Percentiles rank a stretch among this genome's conserved stretches.
Conservation (phyloP, 2,113 vertebrate species). For the Sapayoa aenigma region DNA sequence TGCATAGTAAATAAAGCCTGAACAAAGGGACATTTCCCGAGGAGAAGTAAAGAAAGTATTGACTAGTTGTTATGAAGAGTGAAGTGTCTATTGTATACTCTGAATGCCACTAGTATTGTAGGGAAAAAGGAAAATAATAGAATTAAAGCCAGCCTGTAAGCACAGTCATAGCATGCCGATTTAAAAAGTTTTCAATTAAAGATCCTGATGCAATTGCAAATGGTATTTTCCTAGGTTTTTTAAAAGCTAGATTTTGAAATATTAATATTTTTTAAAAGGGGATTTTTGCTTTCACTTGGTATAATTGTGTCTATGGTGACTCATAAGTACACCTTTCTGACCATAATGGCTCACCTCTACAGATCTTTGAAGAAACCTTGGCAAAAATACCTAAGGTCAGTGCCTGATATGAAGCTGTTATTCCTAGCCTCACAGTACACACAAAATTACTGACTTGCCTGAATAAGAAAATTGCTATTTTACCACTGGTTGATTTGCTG, state of each 20-base stretch:
- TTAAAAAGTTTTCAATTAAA: neutral
- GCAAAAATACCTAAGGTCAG: neutral
- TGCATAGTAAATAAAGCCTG: slow-evolving; percentile 28
- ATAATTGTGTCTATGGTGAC: neutral
- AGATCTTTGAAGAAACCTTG: neutral
- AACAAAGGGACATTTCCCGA: slow-evolving; percentile 5
- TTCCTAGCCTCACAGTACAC: neutral
- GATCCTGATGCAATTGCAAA: neutral
- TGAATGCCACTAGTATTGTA: neutral
- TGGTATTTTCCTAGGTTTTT: neutral
- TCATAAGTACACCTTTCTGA: neutral
- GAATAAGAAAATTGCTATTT: slow-evolving; percentile 39
- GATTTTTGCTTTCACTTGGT: neutral
- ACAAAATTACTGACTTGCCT: neutral
- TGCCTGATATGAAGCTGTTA: neutral
- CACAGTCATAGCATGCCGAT: neutral
- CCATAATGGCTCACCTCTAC: neutral
- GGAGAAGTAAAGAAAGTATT: slow-evolving; percentile 20
- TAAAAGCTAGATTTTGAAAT: neutral
- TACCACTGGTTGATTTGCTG: neutral
- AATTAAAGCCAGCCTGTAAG: neutral
- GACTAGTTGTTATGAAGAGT: neutral
- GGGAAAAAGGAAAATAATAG: neutral
- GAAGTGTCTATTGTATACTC: neutral
- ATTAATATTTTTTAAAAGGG: neutral